A percentile compares a stretch with the other conserved stretches of the same genome.
Conservation (phyloP, 2,113 vertebrate genomes). For the Vireo altiloquus region DNA sequence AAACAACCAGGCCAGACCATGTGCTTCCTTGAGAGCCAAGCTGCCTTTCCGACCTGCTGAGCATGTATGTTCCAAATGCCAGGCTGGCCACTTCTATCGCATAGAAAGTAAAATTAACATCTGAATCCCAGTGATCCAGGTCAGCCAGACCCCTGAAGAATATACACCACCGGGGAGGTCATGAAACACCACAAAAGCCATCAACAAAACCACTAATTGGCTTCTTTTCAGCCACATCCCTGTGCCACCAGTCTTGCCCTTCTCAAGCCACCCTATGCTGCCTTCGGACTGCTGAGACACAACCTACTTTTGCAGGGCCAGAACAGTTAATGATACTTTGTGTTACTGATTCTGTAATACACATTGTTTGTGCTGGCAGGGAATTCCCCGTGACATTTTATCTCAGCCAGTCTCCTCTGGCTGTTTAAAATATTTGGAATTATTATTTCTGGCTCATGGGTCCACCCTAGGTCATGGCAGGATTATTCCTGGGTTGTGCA, state of each 20-base stretch:
- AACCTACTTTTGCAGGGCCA: conserved; percentile 31
- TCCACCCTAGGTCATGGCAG: neutral
- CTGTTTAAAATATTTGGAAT: conserved; percentile 60
- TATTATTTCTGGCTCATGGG: neutral
- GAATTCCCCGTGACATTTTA: conserved; percentile 14
- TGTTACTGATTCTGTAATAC: conserved; percentile 62
- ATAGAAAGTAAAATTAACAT: neutral
- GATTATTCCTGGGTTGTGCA: neutral
- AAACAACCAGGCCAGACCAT: neutral
- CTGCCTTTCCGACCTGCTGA: neutral
- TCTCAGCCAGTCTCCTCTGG: conserved; percentile 36
- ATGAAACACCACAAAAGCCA: neutral
- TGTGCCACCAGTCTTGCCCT: neutral
- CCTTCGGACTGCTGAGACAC: neutral
- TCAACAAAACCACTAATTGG: neutral
- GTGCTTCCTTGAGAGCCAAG: neutral
- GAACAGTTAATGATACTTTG: conserved; percentile 27
- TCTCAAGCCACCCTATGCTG: neutral
- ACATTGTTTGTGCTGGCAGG: conserved; percentile 49
- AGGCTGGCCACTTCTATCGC: neutral
- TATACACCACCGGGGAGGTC: neutral
- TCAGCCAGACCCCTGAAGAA: neutral
- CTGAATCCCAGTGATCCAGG: neutral
- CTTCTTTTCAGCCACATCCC: neutral
- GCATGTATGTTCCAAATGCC: neutral